These are phyloP conservation scores for Andrena trimmerana DNA, from an alignment of 2,888 invertebrate genomes.

Conservation along the genomic window DNA sequence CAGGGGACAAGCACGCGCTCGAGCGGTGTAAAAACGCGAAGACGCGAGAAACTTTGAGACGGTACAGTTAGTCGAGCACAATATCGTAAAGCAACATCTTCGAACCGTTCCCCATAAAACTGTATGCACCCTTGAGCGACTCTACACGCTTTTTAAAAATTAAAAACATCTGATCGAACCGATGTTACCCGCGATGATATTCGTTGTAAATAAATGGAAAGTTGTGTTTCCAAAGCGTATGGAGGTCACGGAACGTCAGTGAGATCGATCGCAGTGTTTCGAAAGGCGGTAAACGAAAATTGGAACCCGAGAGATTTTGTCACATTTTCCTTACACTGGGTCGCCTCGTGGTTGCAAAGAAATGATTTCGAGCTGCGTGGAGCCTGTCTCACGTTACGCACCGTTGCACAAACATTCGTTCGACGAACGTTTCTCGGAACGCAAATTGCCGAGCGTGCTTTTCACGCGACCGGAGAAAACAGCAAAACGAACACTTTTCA, in stretches of 20 bases:
- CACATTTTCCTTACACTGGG: not conserved
- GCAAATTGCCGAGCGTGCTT: conserved; percentile 3
- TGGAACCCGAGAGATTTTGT: conserved; percentile 20
- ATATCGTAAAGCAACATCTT: not conserved
- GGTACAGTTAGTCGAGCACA: not conserved
- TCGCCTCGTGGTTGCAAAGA: not conserved
- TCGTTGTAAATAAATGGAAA: conserved; percentile 6
- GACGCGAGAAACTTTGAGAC: conserved; percentile 12
- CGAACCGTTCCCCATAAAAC: not conserved
- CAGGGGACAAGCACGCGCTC: not conserved
- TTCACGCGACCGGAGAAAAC: not conserved
- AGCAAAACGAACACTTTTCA: not conserved
- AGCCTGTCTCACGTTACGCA: conserved; percentile 20
- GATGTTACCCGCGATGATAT: not conserved
- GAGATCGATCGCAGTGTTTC: conserved; percentile 17
- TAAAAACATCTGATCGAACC: not conserved
- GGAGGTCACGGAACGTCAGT: conserved; percentile 20
- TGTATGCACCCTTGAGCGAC: not conserved
- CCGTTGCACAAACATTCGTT: conserved; percentile 21
- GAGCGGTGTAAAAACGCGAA: not conserved
- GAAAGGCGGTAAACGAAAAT: conserved; percentile 16
- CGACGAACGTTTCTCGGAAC: not conserved
- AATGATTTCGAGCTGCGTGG: not conserved
- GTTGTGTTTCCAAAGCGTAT: conserved; percentile 6
- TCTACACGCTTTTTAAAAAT: not conserved